A percentile compares a stretch with the other conserved stretches of the same genome.
phyloP scores from a whole-genome alignment of 2,888 invertebrate genomes.

The Vesta saturnalis region DNA sequence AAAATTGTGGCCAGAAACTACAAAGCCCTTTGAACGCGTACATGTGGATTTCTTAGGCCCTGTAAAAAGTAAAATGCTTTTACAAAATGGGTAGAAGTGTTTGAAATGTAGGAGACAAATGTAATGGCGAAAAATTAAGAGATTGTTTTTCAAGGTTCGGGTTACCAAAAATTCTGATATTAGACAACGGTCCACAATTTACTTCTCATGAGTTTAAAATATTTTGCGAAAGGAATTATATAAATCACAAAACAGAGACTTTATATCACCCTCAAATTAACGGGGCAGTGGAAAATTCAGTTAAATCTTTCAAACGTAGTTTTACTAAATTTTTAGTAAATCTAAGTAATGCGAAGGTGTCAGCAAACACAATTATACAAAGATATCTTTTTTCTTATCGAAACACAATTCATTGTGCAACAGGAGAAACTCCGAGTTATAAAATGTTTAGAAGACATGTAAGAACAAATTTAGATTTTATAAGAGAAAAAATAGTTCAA shows the following conservation, averaged over 20 bases:
- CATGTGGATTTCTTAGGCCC: conserved; percentile 40
- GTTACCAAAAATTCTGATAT: conserved; percentile 33
- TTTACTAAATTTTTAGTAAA: background rate
- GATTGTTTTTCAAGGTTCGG: conserved; percentile 37
- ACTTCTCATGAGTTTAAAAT: conserved; percentile 16
- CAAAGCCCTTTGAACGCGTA: conserved; percentile 27
- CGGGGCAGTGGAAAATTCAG: background rate
- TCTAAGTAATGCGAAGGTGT: background rate
- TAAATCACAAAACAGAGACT: conserved; percentile 23
- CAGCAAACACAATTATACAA: background rate
- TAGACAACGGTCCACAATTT: conserved; percentile 38
- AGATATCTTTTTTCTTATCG: background rate
- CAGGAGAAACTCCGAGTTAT: background rate
- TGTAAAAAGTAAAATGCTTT: conserved; percentile 31
- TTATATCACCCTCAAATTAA: background rate
- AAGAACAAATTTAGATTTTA: background rate
- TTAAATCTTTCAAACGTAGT: background rate
- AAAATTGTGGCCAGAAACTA: conserved; percentile 24
- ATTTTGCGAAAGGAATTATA: conserved; percentile 35
- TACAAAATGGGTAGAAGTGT: conserved; percentile 39
- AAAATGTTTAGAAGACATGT: background rate
- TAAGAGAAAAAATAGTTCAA: too few species aligned
- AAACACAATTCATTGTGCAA: background rate
- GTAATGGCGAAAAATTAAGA: conserved; percentile 35
- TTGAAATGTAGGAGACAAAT: conserved; percentile 19